Evolutionary conservation across 1,140 invertebrate genomes (phyloP), one percentile per base, ranked within the genome.

Genomic region (Bombus impatiens): DNA sequence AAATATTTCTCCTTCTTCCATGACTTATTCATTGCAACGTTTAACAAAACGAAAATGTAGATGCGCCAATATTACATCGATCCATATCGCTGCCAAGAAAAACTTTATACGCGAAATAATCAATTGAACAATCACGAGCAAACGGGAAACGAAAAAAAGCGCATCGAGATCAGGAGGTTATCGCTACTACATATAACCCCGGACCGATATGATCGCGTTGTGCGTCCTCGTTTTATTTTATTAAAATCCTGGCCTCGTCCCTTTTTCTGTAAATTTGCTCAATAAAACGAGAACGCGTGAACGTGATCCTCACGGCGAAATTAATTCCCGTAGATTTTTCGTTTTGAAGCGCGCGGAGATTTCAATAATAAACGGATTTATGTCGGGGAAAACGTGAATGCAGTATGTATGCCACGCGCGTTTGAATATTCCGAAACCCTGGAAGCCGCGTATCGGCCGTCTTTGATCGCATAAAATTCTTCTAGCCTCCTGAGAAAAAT

Each of bases 401-500:
- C 32, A 75, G 37, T 75, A 65, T 65, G 80, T 32, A 75, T 28
- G 80, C 40, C 40, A 74, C 40, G 6, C 32, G 57, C 75, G 47
- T 78, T 65, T 70, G 62, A 88, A 84, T 71, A 44, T 84, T 82
- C 15, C 71, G 10, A 70, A 68, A 71, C 25, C 32, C 9, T 15
- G 13, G 2, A 28, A n/a, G 28, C 44, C 42, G 25, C 1, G 44
- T 57, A 65, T 65, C 84, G 84, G 78, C 32, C 6, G 37, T n/a
- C 84, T 86, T 86, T 86, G 84, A 82, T 75, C 71, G 59, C 25
- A 72, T 57, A 37, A 82, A 86, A 82, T 82, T 80, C 86, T 62
- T 62, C 37, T 25, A 37, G 10, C n/a, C 84, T 72, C 84, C n/a
- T 70, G 79, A 79, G 80, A 82, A 83, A 82, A 84, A 89, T 89